These are phyloP conservation scores for Napeogenes sylphis DNA, from an alignment of 2,888 invertebrate species.

Conservation along the genomic window DNA sequence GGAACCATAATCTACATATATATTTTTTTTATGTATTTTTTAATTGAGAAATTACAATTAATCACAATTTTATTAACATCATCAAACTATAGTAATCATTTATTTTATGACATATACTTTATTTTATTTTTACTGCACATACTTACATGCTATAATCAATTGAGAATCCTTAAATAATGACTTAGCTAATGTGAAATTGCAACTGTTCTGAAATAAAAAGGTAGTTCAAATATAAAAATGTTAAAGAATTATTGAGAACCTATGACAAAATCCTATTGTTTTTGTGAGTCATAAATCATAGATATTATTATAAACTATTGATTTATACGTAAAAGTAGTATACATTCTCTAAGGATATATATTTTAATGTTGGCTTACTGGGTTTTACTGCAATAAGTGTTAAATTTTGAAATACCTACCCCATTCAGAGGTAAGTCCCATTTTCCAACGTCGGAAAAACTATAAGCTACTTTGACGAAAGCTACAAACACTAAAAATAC, in stretches of 20 bases:
- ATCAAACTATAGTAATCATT: background rate
- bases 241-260: background rate
- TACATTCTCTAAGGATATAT: background rate
- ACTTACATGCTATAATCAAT: slow-evolving; percentile 83
- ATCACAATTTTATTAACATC: background rate
- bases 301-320: background rate
- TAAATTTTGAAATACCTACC: slow-evolving; percentile 50
- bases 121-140: slow-evolving; percentile 12
- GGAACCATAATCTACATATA: too few relatives aligned
- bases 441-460: slow-evolving; percentile 81
- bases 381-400: background rate
- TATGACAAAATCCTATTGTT: background rate
- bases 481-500: slow-evolving; percentile 51
- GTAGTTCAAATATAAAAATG: slow-evolving; percentile 4
- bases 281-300: too few relatives aligned
- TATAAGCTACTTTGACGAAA: slow-evolving; percentile 50
- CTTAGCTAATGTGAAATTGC: slow-evolving; percentile 76
- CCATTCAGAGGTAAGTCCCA: slow-evolving; percentile 80
- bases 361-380: background rate
- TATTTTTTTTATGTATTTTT: too few relatives aligned
- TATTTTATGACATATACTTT: too few relatives aligned
- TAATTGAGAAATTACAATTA: too few relatives aligned
- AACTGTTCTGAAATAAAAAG: slow-evolving; percentile 54
- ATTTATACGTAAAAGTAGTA: background rate
- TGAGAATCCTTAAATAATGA: slow-evolving; percentile 83